These are phyloP conservation scores for Brotogeris chrysoptera DNA, from an alignment of 2,797 vertebrate genomes.

Conservation along the genomic window DNA sequence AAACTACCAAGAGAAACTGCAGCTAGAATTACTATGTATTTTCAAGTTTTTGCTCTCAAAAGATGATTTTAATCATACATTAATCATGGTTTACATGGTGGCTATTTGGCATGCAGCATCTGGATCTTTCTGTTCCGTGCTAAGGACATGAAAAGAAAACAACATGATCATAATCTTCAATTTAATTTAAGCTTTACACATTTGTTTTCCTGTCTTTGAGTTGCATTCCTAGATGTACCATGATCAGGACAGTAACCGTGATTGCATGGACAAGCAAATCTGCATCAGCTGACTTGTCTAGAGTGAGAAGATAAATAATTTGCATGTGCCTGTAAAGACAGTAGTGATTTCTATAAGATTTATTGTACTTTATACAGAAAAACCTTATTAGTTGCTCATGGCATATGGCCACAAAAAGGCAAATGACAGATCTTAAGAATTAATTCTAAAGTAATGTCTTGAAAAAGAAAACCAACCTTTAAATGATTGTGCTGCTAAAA, in stretches of 20 bases:
- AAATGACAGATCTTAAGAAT: not conserved
- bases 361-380: not conserved
- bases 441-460: not conserved
- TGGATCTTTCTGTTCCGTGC: not conserved
- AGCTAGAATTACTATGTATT: not conserved
- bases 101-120: not conserved
- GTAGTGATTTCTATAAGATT: not conserved
- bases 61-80: not conserved
- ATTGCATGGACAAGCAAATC: not conserved
- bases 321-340: not conserved
- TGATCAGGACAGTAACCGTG: not conserved
- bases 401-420: not conserved
- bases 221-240: not conserved
- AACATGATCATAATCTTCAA: not conserved
- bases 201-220: not conserved
- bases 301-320: not conserved
- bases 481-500: not conserved
- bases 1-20: not conserved
- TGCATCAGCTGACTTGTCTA: not conserved
- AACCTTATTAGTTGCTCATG: not conserved
- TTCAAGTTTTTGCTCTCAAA: not conserved
- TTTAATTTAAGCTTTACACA: not conserved
- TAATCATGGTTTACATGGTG: not conserved
- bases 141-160: not conserved
- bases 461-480: not conserved